Conservation (phyloP, 2,113 vertebrate species). For the Vulpes lagopus region DNA sequence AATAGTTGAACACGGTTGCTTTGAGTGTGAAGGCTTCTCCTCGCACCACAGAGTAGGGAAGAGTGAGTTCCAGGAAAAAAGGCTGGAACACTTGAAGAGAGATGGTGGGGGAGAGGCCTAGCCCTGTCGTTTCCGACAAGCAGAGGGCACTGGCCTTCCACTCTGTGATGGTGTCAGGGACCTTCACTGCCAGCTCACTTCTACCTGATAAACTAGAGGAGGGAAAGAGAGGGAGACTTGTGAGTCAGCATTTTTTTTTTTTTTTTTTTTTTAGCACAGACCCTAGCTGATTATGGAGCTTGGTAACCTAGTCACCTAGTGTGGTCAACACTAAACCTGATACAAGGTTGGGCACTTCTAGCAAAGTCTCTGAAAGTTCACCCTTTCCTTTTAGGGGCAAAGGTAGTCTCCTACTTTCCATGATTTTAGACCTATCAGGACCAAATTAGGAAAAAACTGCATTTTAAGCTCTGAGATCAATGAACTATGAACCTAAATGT, state of each 20-base stretch:
- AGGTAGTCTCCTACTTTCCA: neutral
- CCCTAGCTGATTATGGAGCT: neutral
- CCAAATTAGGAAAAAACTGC: neutral
- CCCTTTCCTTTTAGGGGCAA: neutral
- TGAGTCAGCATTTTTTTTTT: neutral
- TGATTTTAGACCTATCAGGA: neutral
- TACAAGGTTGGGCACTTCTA: neutral
- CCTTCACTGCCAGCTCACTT: slow-evolving; percentile 83
- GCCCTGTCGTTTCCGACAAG: slow-evolving; percentile 86
- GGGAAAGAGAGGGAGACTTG: neutral
- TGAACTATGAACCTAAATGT: neutral
- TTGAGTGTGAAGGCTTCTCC: slow-evolving; percentile 93
- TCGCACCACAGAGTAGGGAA: slow-evolving; percentile 93
- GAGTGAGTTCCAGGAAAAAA: slow-evolving; percentile 92
- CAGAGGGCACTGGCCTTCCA: slow-evolving; percentile 93
- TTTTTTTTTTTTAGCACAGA: neutral
- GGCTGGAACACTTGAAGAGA: slow-evolving; percentile 91
- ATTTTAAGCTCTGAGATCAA: neutral
- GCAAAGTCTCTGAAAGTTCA: neutral
- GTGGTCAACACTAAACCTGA: neutral
- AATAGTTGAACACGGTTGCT: slow-evolving; percentile 92
- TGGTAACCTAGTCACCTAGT: neutral
- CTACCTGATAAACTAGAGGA: slow-evolving; percentile 86
- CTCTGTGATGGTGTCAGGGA: slow-evolving; percentile 93
- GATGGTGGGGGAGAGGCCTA: slow-evolving; percentile 90